Conservation (phyloP, 2,888 invertebrate species). For the Entomobrya multifasciata region DNA sequence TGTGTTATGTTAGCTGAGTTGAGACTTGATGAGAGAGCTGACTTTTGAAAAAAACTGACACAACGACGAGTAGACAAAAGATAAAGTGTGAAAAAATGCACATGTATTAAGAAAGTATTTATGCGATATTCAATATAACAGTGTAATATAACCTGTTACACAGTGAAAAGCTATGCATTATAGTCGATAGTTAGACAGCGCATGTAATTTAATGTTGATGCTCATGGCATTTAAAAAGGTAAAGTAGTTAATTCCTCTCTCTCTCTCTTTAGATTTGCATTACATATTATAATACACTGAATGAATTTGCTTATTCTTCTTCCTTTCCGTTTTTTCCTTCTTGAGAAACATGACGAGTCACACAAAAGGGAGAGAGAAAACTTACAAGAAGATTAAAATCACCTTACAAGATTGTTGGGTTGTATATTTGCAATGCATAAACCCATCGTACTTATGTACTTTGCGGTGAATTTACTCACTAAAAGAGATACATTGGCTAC, state of each 20-base stretch:
- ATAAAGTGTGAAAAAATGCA: not conserved
- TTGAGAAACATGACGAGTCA: not conserved
- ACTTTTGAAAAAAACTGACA: slow-evolving; percentile 5
- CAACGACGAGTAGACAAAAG: not conserved
- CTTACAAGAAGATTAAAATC: slow-evolving; percentile 31
- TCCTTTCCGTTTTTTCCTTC: slow-evolving; percentile 39
- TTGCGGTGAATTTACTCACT: not conserved
- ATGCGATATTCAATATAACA: not conserved
- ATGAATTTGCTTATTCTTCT: slow-evolving; percentile 4
- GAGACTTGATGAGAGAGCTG: not conserved
- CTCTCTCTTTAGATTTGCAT: too few species aligned
- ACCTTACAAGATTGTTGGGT: not conserved
- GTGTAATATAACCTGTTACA: not conserved
- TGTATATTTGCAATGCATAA: not conserved
- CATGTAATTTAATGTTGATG: not conserved
- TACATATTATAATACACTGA: too few species aligned
- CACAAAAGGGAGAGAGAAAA: slow-evolving; percentile 18
- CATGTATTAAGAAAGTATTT: not conserved
- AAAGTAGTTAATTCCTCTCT: slow-evolving; percentile 33
- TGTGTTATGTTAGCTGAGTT: not conserved
- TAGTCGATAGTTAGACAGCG: slow-evolving; percentile 17
- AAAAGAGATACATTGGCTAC: not conserved
- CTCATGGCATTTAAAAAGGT: slow-evolving; percentile 38
- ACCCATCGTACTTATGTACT: not conserved
- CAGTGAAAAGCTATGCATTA: too few species aligned